Evolutionary conservation across 1,140 invertebrate genomes (phyloP), one percentile per base, ranked within the genome.

Genomic region (Bradynema listronoti): DNA sequence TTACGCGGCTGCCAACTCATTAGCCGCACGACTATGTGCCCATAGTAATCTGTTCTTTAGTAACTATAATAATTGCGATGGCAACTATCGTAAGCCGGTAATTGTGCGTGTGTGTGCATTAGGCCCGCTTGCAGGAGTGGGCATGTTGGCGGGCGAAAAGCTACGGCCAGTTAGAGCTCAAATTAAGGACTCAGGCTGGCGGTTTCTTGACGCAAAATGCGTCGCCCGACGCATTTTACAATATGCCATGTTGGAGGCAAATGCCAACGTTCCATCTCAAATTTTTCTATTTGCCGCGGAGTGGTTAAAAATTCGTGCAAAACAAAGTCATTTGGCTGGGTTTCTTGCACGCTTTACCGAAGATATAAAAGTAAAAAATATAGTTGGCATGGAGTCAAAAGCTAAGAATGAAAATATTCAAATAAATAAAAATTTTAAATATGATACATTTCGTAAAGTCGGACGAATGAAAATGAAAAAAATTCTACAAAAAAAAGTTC

Each of bases 1-100:
- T 33, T 66, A 66, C 45, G 34, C 65, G 5, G 58, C 27, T 16
- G 63, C 63, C 1, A 66, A 66, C 53, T 41, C 45, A 2, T n/a
- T 55, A 22, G 68, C 68, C 63, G 25, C 30, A 11, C 2, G 43
- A 16, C 22, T 63, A n/a, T 50, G 47, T n/a, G 16, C 16, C 16
- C 9, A 50, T 4, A 19, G 16, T 6, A 7, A 29, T 56, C 14
- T 11, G 4, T 22, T 11, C 24, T 19, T n/a, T 4, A 56, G 4
- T 7, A 58, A 56, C 16, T 2, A 19, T 4, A 60, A 33, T n/a
- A n/a, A n/a, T n/a, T n/a, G n/a, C n/a, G n/a, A n/a, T n/a, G n/a
- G n/a, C n/a, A n/a, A n/a, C n/a, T n/a, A n/a, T n/a, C n/a, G n/a
- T n/a, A n/a, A n/a, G n/a, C n/a, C n/a, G n/a, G n/a, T n/a, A 30